Evolutionary conservation across 2,888 invertebrate genomes (phyloP), one percentile per base, ranked within the genome.

Genomic region (Thysanoteuthis rhombus): DNA sequence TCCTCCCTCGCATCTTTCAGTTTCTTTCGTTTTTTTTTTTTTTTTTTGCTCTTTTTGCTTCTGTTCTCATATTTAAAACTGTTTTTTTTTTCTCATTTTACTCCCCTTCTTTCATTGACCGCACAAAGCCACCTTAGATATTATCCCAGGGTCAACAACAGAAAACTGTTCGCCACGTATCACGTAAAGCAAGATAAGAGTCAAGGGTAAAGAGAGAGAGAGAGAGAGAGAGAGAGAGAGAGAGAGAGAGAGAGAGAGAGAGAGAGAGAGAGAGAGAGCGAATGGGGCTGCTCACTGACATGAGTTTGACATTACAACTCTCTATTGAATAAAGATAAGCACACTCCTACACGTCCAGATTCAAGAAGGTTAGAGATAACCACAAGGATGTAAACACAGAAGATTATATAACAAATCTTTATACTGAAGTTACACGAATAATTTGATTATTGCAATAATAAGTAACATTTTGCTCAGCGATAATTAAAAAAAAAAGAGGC

Each of bases 71-170:
- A 5, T 52, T 52, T 6, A 25, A 5, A 5, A 1, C 52, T 25
- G 4, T 52, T 52, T 22, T 45, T 45, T 12, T 45, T 45, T 45
- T 16, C 12, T 45, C 19, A 12, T 12, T 1, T 52, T 52, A 5
- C 22, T n/a, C 1, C 16, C 0, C n/a, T n/a, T 75, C n/a, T 75
- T 75, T 75, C n/a, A n/a, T 75, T 75, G 75, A 75, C 75, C 75
- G 75, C n/a, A 75, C 75, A 75, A 75, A 75, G 75, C n/a, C 75
- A 75, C 25, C 75, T 75, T 75, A 75, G 75, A 75, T 75, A 75
- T 75, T 75, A 75, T 75, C n/a, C 75, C n/a, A 75, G n/a, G 75
- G 75, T 75, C 75, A 75, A 75, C 75, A 75, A 75, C 75, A 75
- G 75, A n/a, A 75, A 75, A n/a, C n/a, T n/a, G 75, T n/a, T 75